phyloP scores from a whole-genome alignment of 2,113 vertebrate genomes.

The Martes martes region DNA sequence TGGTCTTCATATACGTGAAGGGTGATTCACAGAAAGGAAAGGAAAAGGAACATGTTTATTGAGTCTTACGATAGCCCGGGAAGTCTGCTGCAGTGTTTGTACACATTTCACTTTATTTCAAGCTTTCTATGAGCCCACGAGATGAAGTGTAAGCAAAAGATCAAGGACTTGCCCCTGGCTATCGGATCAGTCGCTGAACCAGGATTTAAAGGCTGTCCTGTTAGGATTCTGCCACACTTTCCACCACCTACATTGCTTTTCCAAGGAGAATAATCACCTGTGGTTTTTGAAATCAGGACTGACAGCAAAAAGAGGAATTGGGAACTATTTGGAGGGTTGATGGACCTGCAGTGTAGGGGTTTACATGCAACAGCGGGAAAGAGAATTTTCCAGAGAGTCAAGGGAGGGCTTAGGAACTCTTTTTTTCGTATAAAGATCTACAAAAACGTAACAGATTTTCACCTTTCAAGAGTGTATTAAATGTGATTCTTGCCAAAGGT shows the following conservation, averaged over 20 bases:
- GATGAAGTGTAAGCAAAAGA: not conserved
- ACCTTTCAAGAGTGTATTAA: not conserved
- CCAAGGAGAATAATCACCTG: not conserved
- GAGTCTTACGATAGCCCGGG: not conserved
- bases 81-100: not conserved
- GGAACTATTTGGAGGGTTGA: not conserved
- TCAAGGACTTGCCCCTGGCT: not conserved
- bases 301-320: not conserved
- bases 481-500: not conserved
- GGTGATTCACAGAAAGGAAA: not conserved
- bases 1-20: not conserved
- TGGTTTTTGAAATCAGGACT: slow-evolving; percentile 27
- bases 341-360: not conserved
- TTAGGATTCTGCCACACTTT: not conserved
- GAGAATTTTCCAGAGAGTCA: not conserved
- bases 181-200: not conserved
- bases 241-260: not conserved
- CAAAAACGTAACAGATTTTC: not conserved
- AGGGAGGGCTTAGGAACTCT: not conserved
- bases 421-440: not conserved
- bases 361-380: not conserved
- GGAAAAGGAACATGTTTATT: not conserved
- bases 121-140: not conserved
- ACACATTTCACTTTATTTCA: not conserved
- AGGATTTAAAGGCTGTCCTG: not conserved